Base-by-base conservation (phyloP, 2,113 vertebrate genomes). In the Vulpes ferrilata region DNA sequence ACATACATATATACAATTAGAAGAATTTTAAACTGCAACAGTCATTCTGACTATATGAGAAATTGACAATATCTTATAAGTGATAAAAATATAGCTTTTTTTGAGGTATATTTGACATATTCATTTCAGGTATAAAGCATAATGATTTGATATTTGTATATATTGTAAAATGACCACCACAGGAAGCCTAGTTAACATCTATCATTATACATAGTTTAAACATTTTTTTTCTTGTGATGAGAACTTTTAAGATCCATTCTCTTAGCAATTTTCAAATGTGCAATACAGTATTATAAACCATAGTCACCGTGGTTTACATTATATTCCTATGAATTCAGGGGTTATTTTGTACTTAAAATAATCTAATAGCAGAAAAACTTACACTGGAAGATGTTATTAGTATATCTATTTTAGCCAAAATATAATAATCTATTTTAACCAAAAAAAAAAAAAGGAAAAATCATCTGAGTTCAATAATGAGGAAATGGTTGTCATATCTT, bases 21-120 rank as follows among this genome's bases (percentile, higher is more conserved):
- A 19, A 62, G 19, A 48, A 90, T 90, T 94, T 90, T 96, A 93
- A 94, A 92, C 12, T 64, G 6, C 15, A 53, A 80, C 30, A 82
- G 20, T 96, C 59, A 74, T 90, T 96, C 62, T 96, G 85, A 3
- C 27, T 88, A 19, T 80, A n/a, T 80, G 69, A 87, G 19, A 81
- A 7, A 25, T 53, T 83, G 74, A 59, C 3, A 91, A 43, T 74
- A 78, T 59, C 88, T 93, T 92, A 25, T 57, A 78, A 82, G 10
- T 85, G 64, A 90, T 76, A 88, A 79, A 93, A 55, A 35, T 32
- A 71, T 55, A 27, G 27, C 2, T 55, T 90, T 83, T 95, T 89
- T 55, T 53, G 20, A 64, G 71, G 38, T 48, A 89, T 15, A 89
- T n/a, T 62, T 78, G 38, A 51, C 43, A 78, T 64, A 88, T 76